Evolutionary conservation across 2,113 vertebrate species (phyloP).

Genomic region (Microtus montanus): DNA sequence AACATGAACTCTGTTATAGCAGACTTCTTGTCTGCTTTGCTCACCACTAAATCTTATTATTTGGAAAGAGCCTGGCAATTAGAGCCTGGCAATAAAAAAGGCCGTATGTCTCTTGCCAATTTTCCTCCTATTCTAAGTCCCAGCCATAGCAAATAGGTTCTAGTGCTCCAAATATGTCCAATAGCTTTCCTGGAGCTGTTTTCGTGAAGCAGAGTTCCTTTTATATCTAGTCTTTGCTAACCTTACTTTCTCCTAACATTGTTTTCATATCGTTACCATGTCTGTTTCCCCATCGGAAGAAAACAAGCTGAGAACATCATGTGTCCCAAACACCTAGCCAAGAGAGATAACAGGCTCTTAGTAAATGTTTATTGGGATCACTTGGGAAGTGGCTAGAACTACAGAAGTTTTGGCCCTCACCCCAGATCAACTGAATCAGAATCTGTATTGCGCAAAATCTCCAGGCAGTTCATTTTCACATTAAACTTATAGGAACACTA

Average conservation of each 20-base stretch:
- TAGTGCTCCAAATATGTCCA: background rate
- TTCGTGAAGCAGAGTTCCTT: background rate
- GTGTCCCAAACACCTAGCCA: background rate
- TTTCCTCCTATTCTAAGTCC: conserved; percentile 5
- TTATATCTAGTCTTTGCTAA: background rate
- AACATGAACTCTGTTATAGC: background rate
- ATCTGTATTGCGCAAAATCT: background rate
- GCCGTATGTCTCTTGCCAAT: background rate
- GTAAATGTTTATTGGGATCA: background rate
- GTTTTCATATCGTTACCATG: background rate
- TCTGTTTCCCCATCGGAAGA: background rate
- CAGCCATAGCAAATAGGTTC: background rate
- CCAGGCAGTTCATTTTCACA: background rate
- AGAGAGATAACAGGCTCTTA: background rate
- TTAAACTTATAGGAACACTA: background rate
- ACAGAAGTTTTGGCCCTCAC: background rate
- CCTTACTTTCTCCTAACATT: background rate
- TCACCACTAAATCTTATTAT: conserved; percentile 49
- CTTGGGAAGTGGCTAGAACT: background rate
- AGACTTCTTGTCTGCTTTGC: conserved; percentile 33
- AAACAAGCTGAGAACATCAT: background rate
- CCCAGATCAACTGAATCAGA: background rate
- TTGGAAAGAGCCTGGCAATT: conserved; percentile 10
- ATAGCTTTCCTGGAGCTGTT: background rate
- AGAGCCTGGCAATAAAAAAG: background rate